Evolutionary conservation across 2,113 vertebrate species (phyloP).

Genomic region (Cebus imitator): DNA sequence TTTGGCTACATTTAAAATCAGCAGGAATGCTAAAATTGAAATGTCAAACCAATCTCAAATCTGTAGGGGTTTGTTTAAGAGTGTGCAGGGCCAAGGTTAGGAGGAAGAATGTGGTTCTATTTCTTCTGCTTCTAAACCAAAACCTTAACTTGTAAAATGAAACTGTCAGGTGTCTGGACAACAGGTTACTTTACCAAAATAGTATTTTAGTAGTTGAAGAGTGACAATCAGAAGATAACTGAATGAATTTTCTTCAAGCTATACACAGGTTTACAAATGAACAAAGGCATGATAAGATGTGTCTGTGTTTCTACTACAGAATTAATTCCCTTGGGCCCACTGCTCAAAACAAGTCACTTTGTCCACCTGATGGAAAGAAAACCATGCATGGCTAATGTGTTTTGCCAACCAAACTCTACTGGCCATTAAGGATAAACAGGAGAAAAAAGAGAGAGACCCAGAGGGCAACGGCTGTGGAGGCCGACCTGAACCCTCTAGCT

Average conservation of each 20-base stretch:
- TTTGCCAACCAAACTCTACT: neutral
- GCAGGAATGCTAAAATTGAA: neutral
- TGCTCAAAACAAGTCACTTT: neutral
- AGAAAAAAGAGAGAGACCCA: too few species aligned
- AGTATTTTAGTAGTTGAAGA: neutral
- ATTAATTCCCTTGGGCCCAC: too few species aligned
- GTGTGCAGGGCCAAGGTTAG: neutral
- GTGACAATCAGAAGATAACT: neutral
- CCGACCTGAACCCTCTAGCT: fast-evolving
- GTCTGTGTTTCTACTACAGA: neutral
- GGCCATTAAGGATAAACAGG: neutral
- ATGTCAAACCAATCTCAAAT: conserved; percentile 41
- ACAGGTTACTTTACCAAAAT: neutral
- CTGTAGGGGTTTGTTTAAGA: neutral
- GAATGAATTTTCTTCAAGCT: neutral
- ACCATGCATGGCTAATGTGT: fast-evolving
- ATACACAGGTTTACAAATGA: neutral
- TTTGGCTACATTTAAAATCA: neutral
- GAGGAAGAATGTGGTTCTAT: too few species aligned
- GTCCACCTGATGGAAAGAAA: neutral
- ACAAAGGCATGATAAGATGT: fast-evolving
- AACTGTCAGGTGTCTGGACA: neutral
- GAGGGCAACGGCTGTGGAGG: fast-evolving
- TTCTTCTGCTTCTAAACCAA: neutral
- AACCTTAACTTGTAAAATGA: neutral